Evolutionary conservation across 2,888 invertebrate species (phyloP).

Genomic region (Bhutanitis thaidina): DNA sequence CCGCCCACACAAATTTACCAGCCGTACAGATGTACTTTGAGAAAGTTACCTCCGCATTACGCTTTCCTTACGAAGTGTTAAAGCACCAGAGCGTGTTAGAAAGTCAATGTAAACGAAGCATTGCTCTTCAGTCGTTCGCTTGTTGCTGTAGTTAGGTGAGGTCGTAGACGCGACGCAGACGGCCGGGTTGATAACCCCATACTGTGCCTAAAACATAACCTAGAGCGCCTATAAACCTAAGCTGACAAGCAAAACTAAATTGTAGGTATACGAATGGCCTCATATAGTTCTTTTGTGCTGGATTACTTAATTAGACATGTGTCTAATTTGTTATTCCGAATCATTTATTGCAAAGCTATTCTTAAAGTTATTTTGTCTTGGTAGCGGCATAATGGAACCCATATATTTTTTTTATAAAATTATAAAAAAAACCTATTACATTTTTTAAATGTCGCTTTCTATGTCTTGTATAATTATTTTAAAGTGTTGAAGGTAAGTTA

Average conservation of each 20-base stretch:
- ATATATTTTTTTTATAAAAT: no score
- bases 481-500: no score
- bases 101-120: constrained; percentile 42
- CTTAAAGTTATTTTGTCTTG: no score
- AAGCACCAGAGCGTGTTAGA: constrained; percentile 27
- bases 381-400: no score
- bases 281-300: neutral
- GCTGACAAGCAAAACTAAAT: neutral
- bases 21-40: neutral
- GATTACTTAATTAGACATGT: neutral
- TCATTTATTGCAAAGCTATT: no score
- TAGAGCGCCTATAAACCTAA: neutral
- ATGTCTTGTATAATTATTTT: no score
- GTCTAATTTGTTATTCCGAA: neutral
- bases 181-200: constrained; percentile 47
- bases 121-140: constrained; percentile 21
- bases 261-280: neutral
- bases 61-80: constrained; percentile 27
- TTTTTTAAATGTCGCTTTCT: no score
- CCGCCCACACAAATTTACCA: neutral
- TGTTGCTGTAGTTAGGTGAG: constrained; percentile 28
- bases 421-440: no score
- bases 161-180: constrained; percentile 62
- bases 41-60: constrained; percentile 36
- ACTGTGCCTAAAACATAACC: constrained; percentile 41